Base-by-base conservation (phyloP, 2,888 invertebrate genomes). In the Drosophila fungiperda region DNA sequence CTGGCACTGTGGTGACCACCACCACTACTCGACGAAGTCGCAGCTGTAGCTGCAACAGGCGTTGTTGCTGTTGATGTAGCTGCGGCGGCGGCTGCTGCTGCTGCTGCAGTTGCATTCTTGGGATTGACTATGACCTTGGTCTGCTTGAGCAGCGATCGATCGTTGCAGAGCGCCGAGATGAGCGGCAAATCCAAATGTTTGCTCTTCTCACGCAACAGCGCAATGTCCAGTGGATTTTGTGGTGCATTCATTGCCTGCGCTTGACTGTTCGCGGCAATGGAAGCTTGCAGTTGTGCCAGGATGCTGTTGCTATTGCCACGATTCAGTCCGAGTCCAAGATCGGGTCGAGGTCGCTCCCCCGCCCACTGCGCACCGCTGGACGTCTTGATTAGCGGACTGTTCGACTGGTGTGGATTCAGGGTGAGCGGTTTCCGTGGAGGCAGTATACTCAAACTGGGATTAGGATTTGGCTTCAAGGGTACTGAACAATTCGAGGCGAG, bases 131-230 rank as follows among this genome's bases (percentile, higher is more conserved):
- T 96, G 29, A 97, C 97, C 93, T 97, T 97, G 59, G 97, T 97
- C 93, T 97, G 97, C 93, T 97, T 97, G 69, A 97, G 94, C 89
- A 98, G 94, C 70, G 97, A 97, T 68, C 97, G 95, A 93, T 98
- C 98, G 92, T 98, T 98, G 94, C 98, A 98, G 83, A 98, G 94
- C 17, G 98, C 98, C 70, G 98, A 97, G 91, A 98, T 98, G 73
- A 99, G 94, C 26, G 98, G 98, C 93, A 98, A 94, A 93, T 98
- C 98, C 90, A 98, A 94, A 92, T 97, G 97, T 92, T 96, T 96
- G 93, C 97, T 97, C 94, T 97, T 97, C 93, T 97, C 97, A 68
- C 97, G 95, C 73, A 98, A 94, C 81, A 96, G 95, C 90, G 96
- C 96, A 88, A 98, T 97, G 93, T 98, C 98, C 75, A 96, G 92